Percentiles rank a stretch among this genome's conserved stretches.
These are phyloP conservation scores for Pangasius larnaudii DNA, from an alignment of 2,797 vertebrate genomes.

Conservation along the genomic window DNA sequence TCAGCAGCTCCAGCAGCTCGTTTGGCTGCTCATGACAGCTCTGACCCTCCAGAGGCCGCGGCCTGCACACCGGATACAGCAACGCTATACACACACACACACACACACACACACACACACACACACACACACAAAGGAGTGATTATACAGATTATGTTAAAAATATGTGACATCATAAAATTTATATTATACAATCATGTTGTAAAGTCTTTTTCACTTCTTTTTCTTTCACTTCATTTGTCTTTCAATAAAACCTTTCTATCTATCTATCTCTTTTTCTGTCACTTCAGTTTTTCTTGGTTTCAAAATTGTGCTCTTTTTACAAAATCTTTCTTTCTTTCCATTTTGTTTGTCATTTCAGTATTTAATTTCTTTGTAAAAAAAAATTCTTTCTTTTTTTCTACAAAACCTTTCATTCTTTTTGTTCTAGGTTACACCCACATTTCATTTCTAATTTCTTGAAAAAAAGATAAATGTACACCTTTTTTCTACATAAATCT, in stretches of 20 bases:
- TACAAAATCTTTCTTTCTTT: not conserved
- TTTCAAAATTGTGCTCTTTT: not conserved
- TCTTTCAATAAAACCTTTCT: not conserved
- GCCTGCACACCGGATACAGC: conserved; percentile 90
- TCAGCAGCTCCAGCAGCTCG: conserved; percentile 86
- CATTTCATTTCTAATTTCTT: too few relatives aligned
- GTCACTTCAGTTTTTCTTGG: not conserved
- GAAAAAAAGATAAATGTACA: too few relatives aligned
- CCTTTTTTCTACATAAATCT: too few relatives aligned
- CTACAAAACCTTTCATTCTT: too few relatives aligned
- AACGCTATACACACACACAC: conserved; percentile 73
- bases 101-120: conserved; percentile 9
- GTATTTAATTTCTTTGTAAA: not conserved
- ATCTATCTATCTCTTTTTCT: not conserved
- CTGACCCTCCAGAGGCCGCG: conserved; percentile 79
- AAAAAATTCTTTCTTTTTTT: not conserved
- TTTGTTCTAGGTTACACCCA: too few relatives aligned
- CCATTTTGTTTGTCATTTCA: not conserved
- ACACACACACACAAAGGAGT: not conserved
- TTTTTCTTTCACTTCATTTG: not conserved
- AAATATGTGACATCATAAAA: not conserved
- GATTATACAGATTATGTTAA: not conserved
- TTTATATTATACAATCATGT: not conserved
- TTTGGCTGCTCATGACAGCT: conserved; percentile 82
- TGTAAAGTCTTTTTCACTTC: not conserved